These are phyloP conservation scores for Desmophyllum pertusum DNA, from an alignment of 92 coral and sea anemone genomes.

Conservation along the genomic window DNA sequence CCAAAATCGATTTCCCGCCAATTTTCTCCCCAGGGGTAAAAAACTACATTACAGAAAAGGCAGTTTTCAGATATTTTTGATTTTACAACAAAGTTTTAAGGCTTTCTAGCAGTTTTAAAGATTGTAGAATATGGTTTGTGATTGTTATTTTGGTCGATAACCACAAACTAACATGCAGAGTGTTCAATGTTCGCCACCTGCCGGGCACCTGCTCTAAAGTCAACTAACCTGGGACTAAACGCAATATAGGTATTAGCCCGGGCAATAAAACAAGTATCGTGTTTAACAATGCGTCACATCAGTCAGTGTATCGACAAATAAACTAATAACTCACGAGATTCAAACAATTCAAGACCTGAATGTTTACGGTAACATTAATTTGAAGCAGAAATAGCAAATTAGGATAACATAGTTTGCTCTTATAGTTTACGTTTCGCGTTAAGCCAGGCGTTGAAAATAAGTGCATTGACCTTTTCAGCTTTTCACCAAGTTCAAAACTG, in stretches of 20 bases:
- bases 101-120: background rate
- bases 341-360: slow-evolving; percentile 31
- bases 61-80: background rate
- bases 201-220: slow-evolving; percentile 22
- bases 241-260: background rate
- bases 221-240: slow-evolving; percentile 40
- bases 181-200: slow-evolving; percentile 30
- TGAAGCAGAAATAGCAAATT: background rate
- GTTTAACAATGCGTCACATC: slow-evolving; percentile 6
- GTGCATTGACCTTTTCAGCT: no score
- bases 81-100: background rate
- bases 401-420: background rate
- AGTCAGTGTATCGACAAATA: background rate
- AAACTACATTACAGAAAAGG: background rate
- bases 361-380: slow-evolving; percentile 6
- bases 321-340: background rate
- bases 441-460: no score
- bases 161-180: slow-evolving; percentile 45
- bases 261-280: slow-evolving; percentile 25
- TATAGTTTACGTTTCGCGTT: background rate
- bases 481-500: no score
- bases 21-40: background rate
- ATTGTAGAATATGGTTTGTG: background rate
- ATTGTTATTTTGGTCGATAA: slow-evolving; percentile 6
- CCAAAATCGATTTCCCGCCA: background rate